Conservation (phyloP, 2,888 invertebrate species). For the Ectemnius lituratus region DNA sequence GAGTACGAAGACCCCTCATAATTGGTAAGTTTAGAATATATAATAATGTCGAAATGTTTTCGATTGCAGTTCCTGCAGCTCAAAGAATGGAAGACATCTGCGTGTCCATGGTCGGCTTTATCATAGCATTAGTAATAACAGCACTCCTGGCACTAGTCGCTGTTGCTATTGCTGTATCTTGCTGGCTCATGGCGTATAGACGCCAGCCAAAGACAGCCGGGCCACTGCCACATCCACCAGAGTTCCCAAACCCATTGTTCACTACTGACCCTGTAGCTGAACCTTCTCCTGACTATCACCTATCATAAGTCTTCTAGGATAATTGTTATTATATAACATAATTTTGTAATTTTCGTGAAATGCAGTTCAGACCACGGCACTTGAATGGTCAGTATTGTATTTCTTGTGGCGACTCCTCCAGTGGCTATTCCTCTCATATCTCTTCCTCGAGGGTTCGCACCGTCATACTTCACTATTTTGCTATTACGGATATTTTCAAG, state of each 20-base stretch:
- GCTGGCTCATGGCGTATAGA: slow-evolving; percentile 96
- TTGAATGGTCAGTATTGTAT: slow-evolving; percentile 70
- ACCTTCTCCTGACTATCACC: slow-evolving; percentile 88
- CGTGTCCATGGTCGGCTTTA: slow-evolving; percentile 95
- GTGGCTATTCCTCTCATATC: slow-evolving; percentile 64
- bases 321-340: slow-evolving; percentile 64
- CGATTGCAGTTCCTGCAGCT: slow-evolving; percentile 79
- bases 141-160: slow-evolving; percentile 94
- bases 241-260: slow-evolving; percentile 96
- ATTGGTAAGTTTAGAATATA: neutral
- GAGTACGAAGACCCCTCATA: too few relatives aligned
- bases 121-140: slow-evolving; percentile 94
- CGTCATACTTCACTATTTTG: slow-evolving; percentile 41
- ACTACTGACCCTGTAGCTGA: slow-evolving; percentile 90
- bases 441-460: slow-evolving; percentile 55
- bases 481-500: slow-evolving; percentile 29
- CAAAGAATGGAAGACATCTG: slow-evolving; percentile 90
- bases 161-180: slow-evolving; percentile 95
- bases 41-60: neutral
- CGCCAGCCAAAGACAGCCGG: slow-evolving; percentile 92
- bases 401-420: slow-evolving; percentile 75
- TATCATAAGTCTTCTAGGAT: slow-evolving; percentile 71
- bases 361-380: slow-evolving; percentile 70
- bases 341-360: slow-evolving; percentile 69
- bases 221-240: slow-evolving; percentile 95